phyloP scores from a whole-genome alignment of 2,113 vertebrate species.

The Zingel zingel region DNA sequence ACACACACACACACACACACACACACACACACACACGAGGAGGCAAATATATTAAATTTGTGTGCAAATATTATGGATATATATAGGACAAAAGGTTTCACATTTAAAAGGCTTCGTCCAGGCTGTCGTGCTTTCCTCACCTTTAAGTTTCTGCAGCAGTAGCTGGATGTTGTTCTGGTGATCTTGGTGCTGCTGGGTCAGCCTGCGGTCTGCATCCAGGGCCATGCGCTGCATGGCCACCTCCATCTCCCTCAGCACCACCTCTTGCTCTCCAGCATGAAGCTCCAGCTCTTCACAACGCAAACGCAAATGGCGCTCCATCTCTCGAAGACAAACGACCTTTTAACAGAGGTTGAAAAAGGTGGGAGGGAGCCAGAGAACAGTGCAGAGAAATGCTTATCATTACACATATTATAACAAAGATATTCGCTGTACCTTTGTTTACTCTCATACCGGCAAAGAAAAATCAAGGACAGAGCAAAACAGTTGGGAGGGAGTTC shows the following conservation, averaged over 20 bases:
- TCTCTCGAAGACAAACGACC: slow-evolving; percentile 89
- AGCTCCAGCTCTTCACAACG: slow-evolving; percentile 88
- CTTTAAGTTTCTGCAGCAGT: slow-evolving; percentile 87
- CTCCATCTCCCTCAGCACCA: slow-evolving; percentile 81
- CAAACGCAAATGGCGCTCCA: slow-evolving; percentile 83
- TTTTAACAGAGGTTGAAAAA: slow-evolving; percentile 62
- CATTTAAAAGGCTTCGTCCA: background rate
- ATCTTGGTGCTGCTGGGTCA: slow-evolving; percentile 88
- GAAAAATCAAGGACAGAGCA: background rate
- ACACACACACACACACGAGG: slow-evolving; percentile 39
- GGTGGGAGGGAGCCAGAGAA: background rate
- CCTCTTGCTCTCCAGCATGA: slow-evolving; percentile 83
- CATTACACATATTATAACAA: slow-evolving; percentile 4
- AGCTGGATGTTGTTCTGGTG: slow-evolving; percentile 89
- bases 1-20: slow-evolving; percentile 35
- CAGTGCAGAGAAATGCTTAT: background rate
- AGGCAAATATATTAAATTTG: background rate
- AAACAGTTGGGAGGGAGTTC: background rate
- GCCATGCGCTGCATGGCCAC: slow-evolving; percentile 85
- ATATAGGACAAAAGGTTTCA: background rate
- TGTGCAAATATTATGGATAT: background rate
- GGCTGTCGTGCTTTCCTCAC: slow-evolving; percentile 68
- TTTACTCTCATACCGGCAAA: slow-evolving; percentile 6
- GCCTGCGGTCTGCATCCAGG: slow-evolving; percentile 86
- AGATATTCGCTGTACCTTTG: slow-evolving; percentile 2